Base-by-base conservation (phyloP, 2,888 invertebrate species). In the Meta bourneti region DNA sequence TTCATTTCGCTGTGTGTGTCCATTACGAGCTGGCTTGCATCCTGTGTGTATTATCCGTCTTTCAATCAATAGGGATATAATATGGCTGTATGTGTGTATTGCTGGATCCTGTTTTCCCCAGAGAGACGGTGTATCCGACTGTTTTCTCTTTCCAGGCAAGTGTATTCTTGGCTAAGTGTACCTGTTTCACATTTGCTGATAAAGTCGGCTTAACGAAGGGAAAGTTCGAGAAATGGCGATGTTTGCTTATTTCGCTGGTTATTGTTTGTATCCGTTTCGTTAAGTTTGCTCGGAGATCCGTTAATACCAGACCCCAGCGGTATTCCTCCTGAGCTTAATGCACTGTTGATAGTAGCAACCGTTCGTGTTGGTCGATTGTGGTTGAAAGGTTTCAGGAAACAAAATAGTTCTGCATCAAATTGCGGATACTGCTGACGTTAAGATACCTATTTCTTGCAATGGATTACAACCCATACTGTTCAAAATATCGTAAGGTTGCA, bases 11-110 rank as follows among this genome's bases (percentile, higher is more conserved):
- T 19, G 54, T 69, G 16, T 77, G 75, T 70, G 77, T 74, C 85
- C 77, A 85, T 85, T 85, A 77, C 85, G 48, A 34, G 7, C 20
- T 74, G 51, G 54, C 49, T 61, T 51, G 20, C 48, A 82, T 82
- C 49, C 81, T 48, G 81, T 16, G 7, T 77, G 77, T 77, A 77
- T 79, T 54, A 54, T 49, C 74, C 52, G 16, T 49, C 71, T 77
- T 83, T 34, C 69, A 85, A 85, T 85, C 85, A 85, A 85, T 85
- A 85, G 16, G 48, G 77, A 85, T 83, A 85, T 77, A 77, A 69
- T 85, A 77, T 77, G 71, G 71, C 34, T 77, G 20, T 54, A 54
- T 79, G 54, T 82, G 49, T 82, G 70, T 82, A 71, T 71, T 54
- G 19, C 48, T 75, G 51, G 54, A 34, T 34, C 74, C 72, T 49